A percentile compares a stretch with the other conserved stretches of the same genome.
Conservation (phyloP, 1,140 invertebrate genomes). For the Muscidifurax raptorellus region DNA sequence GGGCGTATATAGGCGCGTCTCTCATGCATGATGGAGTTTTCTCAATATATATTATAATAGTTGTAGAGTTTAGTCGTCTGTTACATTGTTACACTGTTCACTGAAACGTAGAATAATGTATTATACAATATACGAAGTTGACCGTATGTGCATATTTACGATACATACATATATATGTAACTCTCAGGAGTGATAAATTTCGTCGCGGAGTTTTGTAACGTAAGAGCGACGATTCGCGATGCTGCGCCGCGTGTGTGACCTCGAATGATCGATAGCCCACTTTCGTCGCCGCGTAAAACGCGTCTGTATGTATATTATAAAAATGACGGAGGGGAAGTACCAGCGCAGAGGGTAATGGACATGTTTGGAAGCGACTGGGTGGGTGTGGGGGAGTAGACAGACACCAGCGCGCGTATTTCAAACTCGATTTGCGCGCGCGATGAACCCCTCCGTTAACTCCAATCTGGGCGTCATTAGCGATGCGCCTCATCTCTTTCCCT, state of each 20-base stretch:
- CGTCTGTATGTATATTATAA: not conserved
- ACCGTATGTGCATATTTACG: no score
- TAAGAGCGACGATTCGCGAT: constrained; percentile 39
- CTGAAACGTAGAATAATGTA: not conserved
- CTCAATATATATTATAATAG: not conserved
- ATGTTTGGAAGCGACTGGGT: not conserved
- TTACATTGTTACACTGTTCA: not conserved
- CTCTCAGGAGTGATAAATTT: not conserved
- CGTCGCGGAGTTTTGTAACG: not conserved
- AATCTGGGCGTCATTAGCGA: constrained; percentile 9
- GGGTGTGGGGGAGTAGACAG: constrained; percentile 29
- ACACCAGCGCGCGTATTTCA: constrained; percentile 51
- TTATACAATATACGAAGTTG: no score
- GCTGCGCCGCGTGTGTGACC: constrained; percentile 52
- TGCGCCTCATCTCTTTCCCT: not conserved
- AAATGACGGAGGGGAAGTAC: not conserved
- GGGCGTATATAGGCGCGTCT: not conserved
- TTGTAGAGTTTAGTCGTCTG: not conserved
- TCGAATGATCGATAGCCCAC: constrained; percentile 62
- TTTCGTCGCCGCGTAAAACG: constrained; percentile 47
- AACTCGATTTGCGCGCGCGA: constrained; percentile 35
- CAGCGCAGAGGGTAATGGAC: not conserved
- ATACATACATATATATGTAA: not conserved
- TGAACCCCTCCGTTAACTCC: constrained; percentile 17
- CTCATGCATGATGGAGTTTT: not conserved